Conservation (phyloP, 2,888 invertebrate species). For the Cheilosia pagana region DNA sequence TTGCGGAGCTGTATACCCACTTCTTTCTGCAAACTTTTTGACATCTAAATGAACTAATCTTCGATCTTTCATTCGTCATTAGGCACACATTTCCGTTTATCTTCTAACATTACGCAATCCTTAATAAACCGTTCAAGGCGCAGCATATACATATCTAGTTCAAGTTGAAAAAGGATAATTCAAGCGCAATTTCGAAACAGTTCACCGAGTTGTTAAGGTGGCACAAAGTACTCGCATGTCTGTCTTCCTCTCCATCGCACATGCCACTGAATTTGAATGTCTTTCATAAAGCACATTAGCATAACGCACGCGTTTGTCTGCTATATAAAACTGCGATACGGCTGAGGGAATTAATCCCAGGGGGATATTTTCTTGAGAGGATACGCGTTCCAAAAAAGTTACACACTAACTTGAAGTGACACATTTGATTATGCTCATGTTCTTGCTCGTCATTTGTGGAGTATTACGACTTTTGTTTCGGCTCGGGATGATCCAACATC, state of each 20-base stretch:
- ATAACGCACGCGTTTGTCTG: constrained; percentile 22
- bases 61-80: not conserved
- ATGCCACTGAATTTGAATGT: constrained; percentile 3
- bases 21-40: too few relatives aligned
- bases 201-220: constrained; percentile 42
- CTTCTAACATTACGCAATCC: not conserved
- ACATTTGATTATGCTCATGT: constrained; percentile 33
- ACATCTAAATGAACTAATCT: not conserved
- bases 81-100: not conserved
- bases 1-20: too few relatives aligned
- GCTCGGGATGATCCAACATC: not conserved
- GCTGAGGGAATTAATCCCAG: constrained; percentile 4
- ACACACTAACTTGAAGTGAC: constrained; percentile 33
- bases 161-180: constrained; percentile 28
- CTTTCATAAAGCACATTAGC: constrained; percentile 27
- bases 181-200: constrained; percentile 26
- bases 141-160: too few relatives aligned
- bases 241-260: not conserved
- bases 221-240: not conserved
- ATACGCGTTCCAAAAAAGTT: constrained; percentile 33
- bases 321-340: constrained; percentile 21
- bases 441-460: constrained; percentile 9
- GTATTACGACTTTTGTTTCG: constrained; percentile 4
- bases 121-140: not conserved
- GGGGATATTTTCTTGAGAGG: constrained; percentile 19